phyloP scores from a whole-genome alignment of 1,140 invertebrate species.

The Micrasema longulum region DNA sequence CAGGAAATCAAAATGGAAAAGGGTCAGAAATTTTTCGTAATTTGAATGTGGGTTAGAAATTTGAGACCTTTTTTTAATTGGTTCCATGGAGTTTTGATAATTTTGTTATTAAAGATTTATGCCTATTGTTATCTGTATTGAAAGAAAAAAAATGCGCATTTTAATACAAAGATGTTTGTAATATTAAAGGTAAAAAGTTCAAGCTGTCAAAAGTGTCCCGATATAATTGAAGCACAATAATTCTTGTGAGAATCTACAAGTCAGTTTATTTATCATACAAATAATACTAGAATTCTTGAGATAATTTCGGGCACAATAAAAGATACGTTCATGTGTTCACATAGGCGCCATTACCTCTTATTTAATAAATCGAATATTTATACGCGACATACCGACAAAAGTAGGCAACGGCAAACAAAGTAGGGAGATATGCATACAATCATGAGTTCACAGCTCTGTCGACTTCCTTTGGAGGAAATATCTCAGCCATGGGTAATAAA shows the following conservation, averaged over 20 bases:
- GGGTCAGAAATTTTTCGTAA: too few relatives aligned
- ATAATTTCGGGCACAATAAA: constrained; percentile 17
- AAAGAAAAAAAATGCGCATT: neutral
- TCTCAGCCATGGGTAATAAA: constrained; percentile 1
- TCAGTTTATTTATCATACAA: neutral
- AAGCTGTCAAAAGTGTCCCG: neutral
- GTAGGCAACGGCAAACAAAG: constrained; percentile 42
- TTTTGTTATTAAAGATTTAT: neutral
- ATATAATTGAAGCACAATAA: neutral
- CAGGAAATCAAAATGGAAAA: too few relatives aligned
- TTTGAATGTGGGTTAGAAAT: too few relatives aligned
- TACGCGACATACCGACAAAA: constrained; percentile 47
- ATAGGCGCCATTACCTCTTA: constrained; percentile 27
- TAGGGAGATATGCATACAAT: constrained; percentile 25
- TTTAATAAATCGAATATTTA: constrained; percentile 52
- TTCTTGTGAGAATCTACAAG: constrained; percentile 1
- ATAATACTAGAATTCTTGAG: constrained; percentile 8
- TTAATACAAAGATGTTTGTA: neutral
- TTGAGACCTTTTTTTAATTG: too few relatives aligned
- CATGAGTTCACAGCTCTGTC: neutral
- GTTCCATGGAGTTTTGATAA: too few relatives aligned
- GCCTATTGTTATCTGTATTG: neutral
- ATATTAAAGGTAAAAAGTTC: neutral
- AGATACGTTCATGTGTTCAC: constrained; percentile 19
- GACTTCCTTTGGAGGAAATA: constrained; percentile 2